Percentiles rank a stretch among this genome's conserved stretches.
Conservation (phyloP, 2,888 invertebrate species). For the Rhagophthalmus giganteus region DNA sequence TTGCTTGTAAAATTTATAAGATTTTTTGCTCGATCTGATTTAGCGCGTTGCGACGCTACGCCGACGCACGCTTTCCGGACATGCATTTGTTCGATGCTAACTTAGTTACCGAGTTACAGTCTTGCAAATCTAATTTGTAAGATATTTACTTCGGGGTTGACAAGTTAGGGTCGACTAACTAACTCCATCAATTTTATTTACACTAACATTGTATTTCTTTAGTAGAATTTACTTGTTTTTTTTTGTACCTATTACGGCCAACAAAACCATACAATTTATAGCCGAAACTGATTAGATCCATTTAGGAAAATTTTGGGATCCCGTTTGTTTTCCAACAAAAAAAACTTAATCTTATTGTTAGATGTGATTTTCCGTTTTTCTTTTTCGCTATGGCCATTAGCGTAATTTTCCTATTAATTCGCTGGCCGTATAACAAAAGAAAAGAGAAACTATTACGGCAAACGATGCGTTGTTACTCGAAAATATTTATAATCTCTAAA, state of each 20-base stretch:
- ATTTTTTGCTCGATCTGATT: conserved; percentile 19
- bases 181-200: conserved; percentile 32
- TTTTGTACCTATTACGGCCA: conserved; percentile 1
- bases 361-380: too few species aligned
- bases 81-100: conserved; percentile 26
- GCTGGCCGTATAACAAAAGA: too few species aligned
- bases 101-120: conserved; percentile 34
- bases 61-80: not conserved
- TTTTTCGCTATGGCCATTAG: too few species aligned
- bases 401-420: too few species aligned
- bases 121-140: conserved; percentile 35
- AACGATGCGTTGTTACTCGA: too few species aligned
- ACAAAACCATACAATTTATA: not conserved
- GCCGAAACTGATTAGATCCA: too few species aligned
- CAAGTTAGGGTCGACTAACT: conserved; percentile 35
- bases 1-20: conserved; percentile 18
- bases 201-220: conserved; percentile 27
- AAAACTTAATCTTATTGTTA: too few species aligned
- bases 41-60: conserved; percentile 9
- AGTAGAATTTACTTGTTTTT: conserved; percentile 17
- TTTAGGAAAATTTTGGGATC: too few species aligned
- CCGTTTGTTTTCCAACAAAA: not conserved
- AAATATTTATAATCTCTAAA: too few species aligned
- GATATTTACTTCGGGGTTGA: conserved; percentile 38
- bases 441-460: too few species aligned